phyloP scores from a whole-genome alignment of 2,113 vertebrate genomes.

The Setophaga petechia region DNA sequence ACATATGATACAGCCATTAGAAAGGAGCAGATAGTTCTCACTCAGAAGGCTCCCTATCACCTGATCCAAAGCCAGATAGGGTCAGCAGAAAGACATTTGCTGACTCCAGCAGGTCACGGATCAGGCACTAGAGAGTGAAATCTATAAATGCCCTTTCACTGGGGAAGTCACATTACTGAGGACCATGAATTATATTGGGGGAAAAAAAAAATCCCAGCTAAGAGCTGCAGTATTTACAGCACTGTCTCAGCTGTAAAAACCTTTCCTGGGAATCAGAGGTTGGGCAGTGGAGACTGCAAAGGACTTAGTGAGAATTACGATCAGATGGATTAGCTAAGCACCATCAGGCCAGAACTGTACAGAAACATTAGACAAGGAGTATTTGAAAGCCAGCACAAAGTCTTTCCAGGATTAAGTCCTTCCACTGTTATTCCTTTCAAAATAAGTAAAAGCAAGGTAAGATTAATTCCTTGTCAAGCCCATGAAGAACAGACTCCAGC shows the following conservation, averaged over 20 bases:
- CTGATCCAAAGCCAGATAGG: slow-evolving; percentile 13
- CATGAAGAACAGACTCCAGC: not conserved
- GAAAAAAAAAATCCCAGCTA: not conserved
- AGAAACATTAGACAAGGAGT: not conserved
- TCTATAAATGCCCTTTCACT: not conserved
- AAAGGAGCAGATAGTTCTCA: not conserved
- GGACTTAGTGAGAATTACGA: not conserved
- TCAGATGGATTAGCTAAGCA: not conserved
- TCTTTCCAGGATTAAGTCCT: slow-evolving; percentile 29
- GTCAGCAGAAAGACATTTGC: slow-evolving; percentile 43
- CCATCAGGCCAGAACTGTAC: not conserved
- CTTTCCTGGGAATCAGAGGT: not conserved
- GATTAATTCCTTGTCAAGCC: slow-evolving; percentile 44
- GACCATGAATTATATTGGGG: not conserved
- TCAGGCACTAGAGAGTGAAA: slow-evolving; percentile 3
- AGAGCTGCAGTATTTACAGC: not conserved
- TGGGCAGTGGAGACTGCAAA: not conserved
- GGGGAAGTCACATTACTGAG: not conserved
- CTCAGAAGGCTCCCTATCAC: not conserved
- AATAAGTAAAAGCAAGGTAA: slow-evolving; percentile 41
- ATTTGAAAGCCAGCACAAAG: slow-evolving; percentile 8
- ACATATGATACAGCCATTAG: slow-evolving; percentile 13
- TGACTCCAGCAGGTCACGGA: not conserved
- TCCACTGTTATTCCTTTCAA: slow-evolving; percentile 36
- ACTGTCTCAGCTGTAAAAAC: not conserved